Evolutionary conservation across 2,888 invertebrate genomes (phyloP), one percentile per base, ranked within the genome.

Genomic region (Polyommatus icarus): DNA sequence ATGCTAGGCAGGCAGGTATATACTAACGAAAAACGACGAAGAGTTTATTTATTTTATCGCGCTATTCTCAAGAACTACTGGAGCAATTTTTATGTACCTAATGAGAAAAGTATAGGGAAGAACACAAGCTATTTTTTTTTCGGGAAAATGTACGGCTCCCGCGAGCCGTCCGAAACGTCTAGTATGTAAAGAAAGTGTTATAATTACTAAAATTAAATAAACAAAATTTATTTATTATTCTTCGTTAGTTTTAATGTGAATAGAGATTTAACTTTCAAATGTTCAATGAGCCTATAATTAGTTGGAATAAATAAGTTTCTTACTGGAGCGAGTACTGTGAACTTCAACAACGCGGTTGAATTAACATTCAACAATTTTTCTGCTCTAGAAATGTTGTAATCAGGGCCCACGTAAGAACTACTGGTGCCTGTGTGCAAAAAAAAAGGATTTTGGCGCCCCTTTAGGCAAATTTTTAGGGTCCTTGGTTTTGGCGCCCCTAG

Each of bases 281-380:
- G 29, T 29, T 12, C 1, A 67, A 67, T 67, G 29, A 67, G 29
- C 18, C 29, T 67, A 67, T 67, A 67, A 67, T 32, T 67, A 15
- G 32, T 32, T 18, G 29, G 20, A 67, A 32, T 67, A 18, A 67
- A 67, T 32, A 18, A 67, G 6, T 67, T 67, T 67, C 24, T 18
- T 29, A 67, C 7, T 32, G 29, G 15, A 32, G 15, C 10, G 24
- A 24, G 24, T 61, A 20, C 59, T 20, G 12, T 67, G 61, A 29
- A 29, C 67, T 67, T 29, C 5, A 29, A 67, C 67, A 67, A 67
- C 20, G 20, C 29, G 32, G 29, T 67, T 32, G 29, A 67, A 67
- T 67, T 32, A 67, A 67, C 15, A 67, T 67, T 67, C 67, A 67
- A 67, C 67, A 67, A 29, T 67, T 67, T 29, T 67, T 32, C 29